A percentile compares a stretch with the other conserved stretches of the same genome.
Conservation (phyloP, 1,140 invertebrate genomes). For the Aethina tumida region DNA sequence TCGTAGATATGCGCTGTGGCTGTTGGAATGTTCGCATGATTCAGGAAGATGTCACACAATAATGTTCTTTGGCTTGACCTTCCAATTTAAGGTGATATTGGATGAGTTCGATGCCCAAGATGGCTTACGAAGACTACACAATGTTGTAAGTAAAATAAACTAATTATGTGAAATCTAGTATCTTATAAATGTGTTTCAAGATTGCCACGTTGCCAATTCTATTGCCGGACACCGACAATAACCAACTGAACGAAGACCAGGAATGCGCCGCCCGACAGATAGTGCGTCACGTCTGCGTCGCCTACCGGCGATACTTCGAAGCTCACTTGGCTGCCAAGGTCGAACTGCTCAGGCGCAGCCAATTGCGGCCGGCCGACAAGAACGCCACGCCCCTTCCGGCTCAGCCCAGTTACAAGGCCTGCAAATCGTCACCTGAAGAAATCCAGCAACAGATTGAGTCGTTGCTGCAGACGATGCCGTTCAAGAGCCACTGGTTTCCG, state of each 20-base stretch:
- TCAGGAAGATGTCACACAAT: slow-evolving; percentile 92
- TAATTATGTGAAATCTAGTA: background rate
- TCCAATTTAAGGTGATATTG: slow-evolving; percentile 83
- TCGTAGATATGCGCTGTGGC: slow-evolving; percentile 80
- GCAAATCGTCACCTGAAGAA: slow-evolving; percentile 63
- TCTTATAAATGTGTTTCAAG: slow-evolving; percentile 33
- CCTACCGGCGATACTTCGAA: slow-evolving; percentile 86
- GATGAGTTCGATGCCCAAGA: slow-evolving; percentile 86
- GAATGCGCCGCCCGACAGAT: slow-evolving; percentile 89
- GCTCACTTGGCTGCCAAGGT: slow-evolving; percentile 79
- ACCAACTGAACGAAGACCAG: slow-evolving; percentile 73
- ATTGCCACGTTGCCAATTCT: slow-evolving; percentile 78
- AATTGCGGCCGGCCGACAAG: slow-evolving; percentile 30
- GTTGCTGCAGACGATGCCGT: slow-evolving; percentile 65
- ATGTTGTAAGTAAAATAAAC: slow-evolving; percentile 58
- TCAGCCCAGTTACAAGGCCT: slow-evolving; percentile 55
- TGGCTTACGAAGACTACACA: slow-evolving; percentile 84
- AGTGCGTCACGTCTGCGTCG: slow-evolving; percentile 83
- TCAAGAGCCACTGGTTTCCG: slow-evolving; percentile 71
- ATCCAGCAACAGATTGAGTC: slow-evolving; percentile 76
- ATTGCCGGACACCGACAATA: slow-evolving; percentile 55
- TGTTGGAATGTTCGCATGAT: slow-evolving; percentile 91
- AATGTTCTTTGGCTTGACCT: slow-evolving; percentile 93
- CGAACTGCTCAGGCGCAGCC: slow-evolving; percentile 56
- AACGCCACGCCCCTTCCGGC: slow-evolving; percentile 36